These are phyloP conservation scores for Nomada lathburiana DNA, from an alignment of 2,888 invertebrate genomes.

Conservation along the genomic window DNA sequence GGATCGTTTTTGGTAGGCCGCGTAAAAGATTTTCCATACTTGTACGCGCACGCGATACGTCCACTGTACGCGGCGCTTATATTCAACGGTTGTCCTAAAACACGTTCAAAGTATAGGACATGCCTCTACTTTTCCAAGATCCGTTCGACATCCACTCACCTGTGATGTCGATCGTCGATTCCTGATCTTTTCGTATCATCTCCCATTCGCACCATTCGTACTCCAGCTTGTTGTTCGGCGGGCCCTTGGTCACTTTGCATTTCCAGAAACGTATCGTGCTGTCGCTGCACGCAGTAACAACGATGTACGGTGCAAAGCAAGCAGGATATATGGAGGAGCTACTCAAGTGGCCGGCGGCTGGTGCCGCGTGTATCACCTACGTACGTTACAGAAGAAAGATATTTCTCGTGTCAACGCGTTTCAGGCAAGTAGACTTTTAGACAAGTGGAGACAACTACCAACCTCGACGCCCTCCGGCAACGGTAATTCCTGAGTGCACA, in stretches of 20 bases:
- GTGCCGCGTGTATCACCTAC: constrained; percentile 94
- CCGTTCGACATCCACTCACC: constrained; percentile 84
- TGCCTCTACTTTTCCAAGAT: background rate
- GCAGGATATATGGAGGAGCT: constrained; percentile 99
- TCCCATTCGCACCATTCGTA: constrained; percentile 96
- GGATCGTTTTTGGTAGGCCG: constrained; percentile 91
- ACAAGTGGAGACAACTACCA: background rate
- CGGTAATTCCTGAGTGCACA: constrained; percentile 94
- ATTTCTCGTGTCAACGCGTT: background rate
- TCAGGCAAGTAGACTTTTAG: too few relatives aligned
- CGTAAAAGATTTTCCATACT: constrained; percentile 95
- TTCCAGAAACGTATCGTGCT: constrained; percentile 96
- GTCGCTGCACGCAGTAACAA: constrained; percentile 98
- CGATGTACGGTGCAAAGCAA: constrained; percentile 98
- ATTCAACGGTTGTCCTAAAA: constrained; percentile 92
- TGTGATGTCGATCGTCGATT: constrained; percentile 90
- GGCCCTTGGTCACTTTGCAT: constrained; percentile 88
- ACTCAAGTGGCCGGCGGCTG: constrained; percentile 98
- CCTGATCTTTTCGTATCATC: constrained; percentile 91
- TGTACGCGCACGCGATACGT: constrained; percentile 98
- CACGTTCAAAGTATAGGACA: constrained; percentile 26
- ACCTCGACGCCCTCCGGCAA: constrained; percentile 94
- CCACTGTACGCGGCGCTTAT: constrained; percentile 99
- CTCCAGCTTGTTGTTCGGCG: constrained; percentile 84
- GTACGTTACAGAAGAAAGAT: too few relatives aligned